phyloP scores from a whole-genome alignment of 2,797 vertebrate genomes.

The Chromobotia macracanthus region DNA sequence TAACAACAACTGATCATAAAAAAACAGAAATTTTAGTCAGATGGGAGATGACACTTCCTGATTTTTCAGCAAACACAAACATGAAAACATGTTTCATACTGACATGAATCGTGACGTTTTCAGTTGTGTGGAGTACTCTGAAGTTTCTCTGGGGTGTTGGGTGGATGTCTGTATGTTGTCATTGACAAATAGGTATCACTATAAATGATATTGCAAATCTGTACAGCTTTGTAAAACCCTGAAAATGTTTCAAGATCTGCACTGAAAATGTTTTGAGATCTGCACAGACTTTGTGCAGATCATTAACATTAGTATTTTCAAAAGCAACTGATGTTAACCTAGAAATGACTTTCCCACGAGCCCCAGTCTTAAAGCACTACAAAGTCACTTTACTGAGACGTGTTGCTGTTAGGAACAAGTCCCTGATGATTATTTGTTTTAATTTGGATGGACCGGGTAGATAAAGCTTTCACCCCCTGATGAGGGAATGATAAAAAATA shows the following conservation, averaged over 20 bases:
- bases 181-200: no score
- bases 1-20: neutral
- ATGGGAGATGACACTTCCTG: neutral
- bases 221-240: conserved; percentile 5
- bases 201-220: neutral
- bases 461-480: conserved; percentile 34
- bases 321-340: conserved; percentile 2
- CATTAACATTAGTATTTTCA: no score
- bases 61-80: no score
- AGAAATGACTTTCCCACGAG: neutral
- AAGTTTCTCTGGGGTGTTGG: no score
- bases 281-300: neutral
- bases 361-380: no score
- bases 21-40: neutral
- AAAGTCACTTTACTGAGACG: conserved; percentile 22
- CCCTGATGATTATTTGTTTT: no score
- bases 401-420: no score
- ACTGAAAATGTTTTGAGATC: no score
- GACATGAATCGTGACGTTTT: neutral
- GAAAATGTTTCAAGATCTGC: no score
- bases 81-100: no score
- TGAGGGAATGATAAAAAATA: conserved; percentile 56
- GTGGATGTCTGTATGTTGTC: no score
- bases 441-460: conserved; percentile 49
- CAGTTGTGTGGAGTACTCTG: no score